Percentiles rank a stretch among this genome's conserved stretches.
phyloP scores from a whole-genome alignment of 2,113 vertebrate species.

The Kryptolebias marmoratus region DNA sequence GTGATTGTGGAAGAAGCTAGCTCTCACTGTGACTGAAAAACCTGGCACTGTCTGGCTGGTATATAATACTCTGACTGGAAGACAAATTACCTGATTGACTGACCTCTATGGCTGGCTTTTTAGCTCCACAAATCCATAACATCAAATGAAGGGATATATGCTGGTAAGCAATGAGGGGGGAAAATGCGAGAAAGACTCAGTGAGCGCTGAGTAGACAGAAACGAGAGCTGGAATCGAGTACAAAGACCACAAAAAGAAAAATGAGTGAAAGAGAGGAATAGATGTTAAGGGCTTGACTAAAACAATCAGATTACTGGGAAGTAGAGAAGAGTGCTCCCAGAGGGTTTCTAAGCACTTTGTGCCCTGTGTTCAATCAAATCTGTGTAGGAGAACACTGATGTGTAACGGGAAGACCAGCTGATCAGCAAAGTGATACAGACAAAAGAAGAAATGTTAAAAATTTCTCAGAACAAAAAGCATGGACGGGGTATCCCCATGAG shows the following conservation, averaged over 20 bases:
- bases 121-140: conserved; percentile 33
- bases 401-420: conserved; percentile 58
- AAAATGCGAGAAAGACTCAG: neutral
- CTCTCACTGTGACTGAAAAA: conserved; percentile 2
- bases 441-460: conserved; percentile 36
- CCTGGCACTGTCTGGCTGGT: neutral
- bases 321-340: conserved; percentile 34
- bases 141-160: conserved; percentile 3
- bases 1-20: neutral
- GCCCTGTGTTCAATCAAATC: conserved; percentile 55
- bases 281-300: conserved; percentile 32
- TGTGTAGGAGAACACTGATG: conserved; percentile 44
- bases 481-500: conserved; percentile 40
- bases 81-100: conserved; percentile 9
- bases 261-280: conserved; percentile 18
- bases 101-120: neutral
- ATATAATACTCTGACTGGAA: conserved; percentile 37
- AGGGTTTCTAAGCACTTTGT: conserved; percentile 54
- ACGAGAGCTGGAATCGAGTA: conserved; percentile 3
- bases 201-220: conserved; percentile 6
- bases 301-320: conserved; percentile 59
- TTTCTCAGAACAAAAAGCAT: conserved; percentile 56
- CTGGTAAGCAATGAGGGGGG: conserved; percentile 12
- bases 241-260: neutral
- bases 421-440: conserved; percentile 41